A percentile compares a stretch with the other conserved stretches of the same genome.
Conservation (phyloP, 2,113 vertebrate genomes). For the Hystrix brachyura region DNA sequence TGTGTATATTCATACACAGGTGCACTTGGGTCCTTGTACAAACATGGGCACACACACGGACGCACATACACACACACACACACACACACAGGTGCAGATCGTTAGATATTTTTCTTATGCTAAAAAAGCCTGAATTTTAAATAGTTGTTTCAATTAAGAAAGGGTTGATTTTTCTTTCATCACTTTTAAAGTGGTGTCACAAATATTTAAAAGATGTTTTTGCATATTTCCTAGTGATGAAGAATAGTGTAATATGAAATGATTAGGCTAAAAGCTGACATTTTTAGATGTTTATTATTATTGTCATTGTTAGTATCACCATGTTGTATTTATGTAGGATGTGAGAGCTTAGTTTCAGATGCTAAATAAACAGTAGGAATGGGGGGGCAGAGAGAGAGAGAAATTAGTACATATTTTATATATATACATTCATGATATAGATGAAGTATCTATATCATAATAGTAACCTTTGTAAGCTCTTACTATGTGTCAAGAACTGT, state of each 20-base stretch:
- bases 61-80: background rate
- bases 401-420: too few relatives aligned
- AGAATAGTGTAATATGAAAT: background rate
- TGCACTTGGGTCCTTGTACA: background rate
- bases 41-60: background rate
- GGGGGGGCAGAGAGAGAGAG: too few relatives aligned
- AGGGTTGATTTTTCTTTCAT: slow-evolving; percentile 22
- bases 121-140: background rate
- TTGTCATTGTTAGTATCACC: background rate
- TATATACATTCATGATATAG: too few relatives aligned
- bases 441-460: background rate
- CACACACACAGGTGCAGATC: background rate
- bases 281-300: slow-evolving; percentile 37
- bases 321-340: background rate
- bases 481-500: background rate
- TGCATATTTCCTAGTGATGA: background rate
- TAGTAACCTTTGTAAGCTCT: background rate
- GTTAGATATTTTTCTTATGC: background rate
- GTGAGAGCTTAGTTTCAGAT: background rate
- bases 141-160: slow-evolving; percentile 21
- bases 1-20: background rate
- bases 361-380: background rate
- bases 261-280: background rate
- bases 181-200: background rate
- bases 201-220: slow-evolving; percentile 15